phyloP scores from a whole-genome alignment of 2,888 invertebrate species.

The Nipponacmea schrenckii region DNA sequence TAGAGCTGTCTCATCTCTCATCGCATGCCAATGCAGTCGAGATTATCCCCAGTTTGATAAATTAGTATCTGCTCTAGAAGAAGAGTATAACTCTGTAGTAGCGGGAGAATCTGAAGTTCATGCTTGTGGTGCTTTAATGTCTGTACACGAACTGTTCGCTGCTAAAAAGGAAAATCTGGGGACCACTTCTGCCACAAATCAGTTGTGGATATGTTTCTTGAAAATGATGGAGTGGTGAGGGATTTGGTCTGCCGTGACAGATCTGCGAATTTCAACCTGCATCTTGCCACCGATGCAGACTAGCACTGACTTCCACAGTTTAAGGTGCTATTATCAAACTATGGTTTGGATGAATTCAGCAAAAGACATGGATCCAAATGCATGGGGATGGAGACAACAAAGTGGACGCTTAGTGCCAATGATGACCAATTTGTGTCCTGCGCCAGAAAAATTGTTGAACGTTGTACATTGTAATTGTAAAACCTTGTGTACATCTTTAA shows the following conservation, averaged over 20 bases:
- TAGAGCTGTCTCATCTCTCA: neutral
- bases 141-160: neutral
- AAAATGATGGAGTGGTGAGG: neutral
- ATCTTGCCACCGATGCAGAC: too few relatives aligned
- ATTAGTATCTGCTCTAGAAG: neutral
- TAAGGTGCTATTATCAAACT: too few relatives aligned
- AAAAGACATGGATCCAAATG: too few relatives aligned
- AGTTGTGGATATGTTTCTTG: neutral
- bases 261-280: too few relatives aligned
- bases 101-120: neutral
- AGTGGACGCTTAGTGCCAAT: too few relatives aligned
- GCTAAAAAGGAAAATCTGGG: neutral
- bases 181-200: neutral
- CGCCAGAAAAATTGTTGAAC: too few relatives aligned
- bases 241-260: neutral
- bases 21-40: neutral
- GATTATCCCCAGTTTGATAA: neutral
- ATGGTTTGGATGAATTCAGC: too few relatives aligned
- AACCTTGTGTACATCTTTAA: too few relatives aligned
- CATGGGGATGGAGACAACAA: too few relatives aligned
- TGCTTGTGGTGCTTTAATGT: neutral
- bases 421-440: too few relatives aligned
- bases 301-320: too few relatives aligned
- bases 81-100: neutral
- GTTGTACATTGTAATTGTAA: too few relatives aligned